Base-by-base conservation (phyloP, 1,140 invertebrate species). In the Calliphora vicina region DNA sequence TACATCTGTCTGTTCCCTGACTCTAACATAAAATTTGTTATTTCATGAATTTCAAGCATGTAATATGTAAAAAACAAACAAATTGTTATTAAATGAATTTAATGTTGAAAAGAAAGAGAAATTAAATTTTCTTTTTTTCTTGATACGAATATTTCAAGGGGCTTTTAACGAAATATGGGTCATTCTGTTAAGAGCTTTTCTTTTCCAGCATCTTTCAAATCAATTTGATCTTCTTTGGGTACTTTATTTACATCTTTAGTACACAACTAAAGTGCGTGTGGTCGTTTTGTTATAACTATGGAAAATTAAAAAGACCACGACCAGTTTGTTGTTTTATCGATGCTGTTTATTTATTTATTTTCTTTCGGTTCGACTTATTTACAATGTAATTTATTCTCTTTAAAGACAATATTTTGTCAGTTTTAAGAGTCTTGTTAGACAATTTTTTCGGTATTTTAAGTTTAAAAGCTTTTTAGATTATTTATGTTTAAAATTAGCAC, bases 401-500 rank as follows among this genome's bases (percentile, higher is more conserved):
- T 35, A 76, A 76, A n/a, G 27, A 29, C 27, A 76, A 76, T 76
- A 76, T 76, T 76, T 76, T 76, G 73, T 76, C 73, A 76, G 73
- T 35, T 35, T 35, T 35, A 35, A 76, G 73, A 27, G 27, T 35
- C 73, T 76, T 35, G 27, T 76, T 76, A 35, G n/a, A 76, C 12
- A 73, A 29, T 27, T 10, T 27, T 27, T 35, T 35, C 10, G 35
- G 35, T 73, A 35, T 35, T 35, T 35, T 35, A 35, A 35, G 35
- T 35, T 35, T 2, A 35, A 35, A 35, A 35, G 35, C 35, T 35
- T 35, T 35, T 35, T 35, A 29, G 13, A 76, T 76, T 42, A 76
- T 76, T 76, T 76, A 76, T 76, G 17, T 76, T 42, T n/a, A 76
- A 76, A 76, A 76, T 76, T 76, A 76, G 27, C 73, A 35, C 73